Evolutionary conservation across 2,888 invertebrate species (phyloP).

Genomic region (Mimumesa dahlbomi): DNA sequence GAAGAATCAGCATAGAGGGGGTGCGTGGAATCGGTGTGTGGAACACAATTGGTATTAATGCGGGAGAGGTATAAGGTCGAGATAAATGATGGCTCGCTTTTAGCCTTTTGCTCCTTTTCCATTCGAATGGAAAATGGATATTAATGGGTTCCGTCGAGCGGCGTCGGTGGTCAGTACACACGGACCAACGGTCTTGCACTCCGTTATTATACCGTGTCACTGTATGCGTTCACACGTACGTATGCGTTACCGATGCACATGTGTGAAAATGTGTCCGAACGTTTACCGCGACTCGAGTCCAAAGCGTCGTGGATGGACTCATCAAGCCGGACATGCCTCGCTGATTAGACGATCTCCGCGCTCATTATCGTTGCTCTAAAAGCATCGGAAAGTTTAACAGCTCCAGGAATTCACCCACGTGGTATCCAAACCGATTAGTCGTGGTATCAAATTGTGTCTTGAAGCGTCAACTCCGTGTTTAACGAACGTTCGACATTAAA

Average conservation of each 20-base stretch:
- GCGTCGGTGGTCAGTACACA: constrained; percentile 58
- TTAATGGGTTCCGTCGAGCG: constrained; percentile 71
- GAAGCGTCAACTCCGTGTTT: too few species aligned
- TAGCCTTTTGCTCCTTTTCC: constrained; percentile 73
- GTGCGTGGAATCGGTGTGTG: constrained; percentile 58
- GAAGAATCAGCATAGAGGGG: constrained; percentile 25
- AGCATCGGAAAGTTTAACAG: constrained; percentile 48
- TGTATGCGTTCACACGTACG: constrained; percentile 29
- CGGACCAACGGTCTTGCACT: constrained; percentile 15
- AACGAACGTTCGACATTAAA: too few species aligned
- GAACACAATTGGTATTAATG: constrained; percentile 77
- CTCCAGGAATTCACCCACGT: constrained; percentile 24
- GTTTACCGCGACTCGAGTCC: constrained; percentile 37
- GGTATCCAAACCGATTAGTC: neutral
- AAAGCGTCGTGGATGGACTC: constrained; percentile 59
- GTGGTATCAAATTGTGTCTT: too few species aligned
- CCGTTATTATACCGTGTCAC: too few species aligned
- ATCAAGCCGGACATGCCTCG: constrained; percentile 57
- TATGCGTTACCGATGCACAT: too few species aligned
- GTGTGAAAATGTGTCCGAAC: constrained; percentile 33
- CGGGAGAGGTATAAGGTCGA: constrained; percentile 65
- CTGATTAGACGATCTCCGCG: constrained; percentile 53
- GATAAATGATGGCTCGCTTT: constrained; percentile 74
- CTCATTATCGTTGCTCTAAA: constrained; percentile 58
- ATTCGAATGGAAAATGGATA: constrained; percentile 72